Evolutionary conservation across 2,113 vertebrate genomes (phyloP).

Genomic region (Prunella himalayana): DNA sequence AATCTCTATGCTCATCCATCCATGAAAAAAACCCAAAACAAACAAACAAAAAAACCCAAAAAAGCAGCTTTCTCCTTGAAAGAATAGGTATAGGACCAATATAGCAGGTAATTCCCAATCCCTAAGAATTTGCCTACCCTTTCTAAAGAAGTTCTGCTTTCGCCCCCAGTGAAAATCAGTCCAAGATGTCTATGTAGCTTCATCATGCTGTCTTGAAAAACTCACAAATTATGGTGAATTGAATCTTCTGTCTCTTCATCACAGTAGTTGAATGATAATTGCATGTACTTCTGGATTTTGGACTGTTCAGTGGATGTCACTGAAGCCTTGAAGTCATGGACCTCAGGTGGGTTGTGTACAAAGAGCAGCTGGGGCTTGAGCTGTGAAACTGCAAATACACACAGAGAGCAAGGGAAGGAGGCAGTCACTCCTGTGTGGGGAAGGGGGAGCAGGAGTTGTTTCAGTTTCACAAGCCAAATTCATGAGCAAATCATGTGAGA

Average conservation of each 20-base stretch:
- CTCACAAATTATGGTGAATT: neutral
- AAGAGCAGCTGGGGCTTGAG: neutral
- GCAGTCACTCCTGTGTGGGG: neutral
- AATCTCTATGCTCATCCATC: neutral
- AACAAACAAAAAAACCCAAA: neutral
- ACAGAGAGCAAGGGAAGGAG: neutral
- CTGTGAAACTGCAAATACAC: neutral
- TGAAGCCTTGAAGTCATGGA: neutral
- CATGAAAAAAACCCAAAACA: neutral
- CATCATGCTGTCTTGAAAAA: neutral
- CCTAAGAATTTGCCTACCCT: neutral
- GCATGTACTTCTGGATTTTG: neutral
- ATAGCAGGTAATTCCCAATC: neutral
- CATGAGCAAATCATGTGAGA: neutral
- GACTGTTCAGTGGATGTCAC: neutral
- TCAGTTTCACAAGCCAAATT: neutral
- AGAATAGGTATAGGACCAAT: neutral
- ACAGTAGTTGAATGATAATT: neutral
- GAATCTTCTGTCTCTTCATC: neutral
- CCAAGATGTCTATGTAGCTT: neutral
- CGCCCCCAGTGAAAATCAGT: neutral
- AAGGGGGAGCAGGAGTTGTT: neutral
- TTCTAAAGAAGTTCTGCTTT: neutral
- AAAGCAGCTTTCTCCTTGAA: neutral
- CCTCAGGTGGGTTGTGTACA: neutral